Percentiles rank a stretch among this genome's conserved stretches.
Evolutionary conservation across 2,797 vertebrate genomes (phyloP).

Genomic region (Oophaga sylvatica): DNA sequence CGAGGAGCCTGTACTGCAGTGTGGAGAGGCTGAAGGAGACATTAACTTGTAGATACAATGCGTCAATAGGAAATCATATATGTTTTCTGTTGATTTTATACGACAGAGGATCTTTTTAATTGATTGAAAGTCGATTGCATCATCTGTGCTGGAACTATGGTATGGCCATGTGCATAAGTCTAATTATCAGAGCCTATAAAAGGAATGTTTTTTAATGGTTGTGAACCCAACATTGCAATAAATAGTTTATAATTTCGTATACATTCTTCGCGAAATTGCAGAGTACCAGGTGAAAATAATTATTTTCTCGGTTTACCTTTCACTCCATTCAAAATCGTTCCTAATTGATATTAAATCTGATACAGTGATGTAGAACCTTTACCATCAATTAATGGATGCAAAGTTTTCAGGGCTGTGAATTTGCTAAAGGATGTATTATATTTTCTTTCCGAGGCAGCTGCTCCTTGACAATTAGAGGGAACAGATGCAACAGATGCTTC

Average conservation of each 20-base stretch:
- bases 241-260: slow-evolving; percentile 13
- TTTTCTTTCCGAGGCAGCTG: slow-evolving; percentile 45
- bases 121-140: no score
- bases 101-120: no score
- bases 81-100: no score
- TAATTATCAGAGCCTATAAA: background rate
- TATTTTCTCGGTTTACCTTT: slow-evolving; percentile 32
- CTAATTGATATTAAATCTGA: slow-evolving; percentile 58
- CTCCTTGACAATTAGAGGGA: slow-evolving; percentile 52
- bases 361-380: slow-evolving; percentile 58
- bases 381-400: slow-evolving; percentile 56
- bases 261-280: background rate
- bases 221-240: background rate
- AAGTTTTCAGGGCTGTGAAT: slow-evolving; percentile 47
- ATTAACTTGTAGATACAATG: no score
- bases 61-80: no score
- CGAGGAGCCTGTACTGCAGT: no score
- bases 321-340: slow-evolving; percentile 5
- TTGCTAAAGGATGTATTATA: slow-evolving; percentile 50
- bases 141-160: background rate
- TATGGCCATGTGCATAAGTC: background rate
- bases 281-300: slow-evolving; percentile 8
- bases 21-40: no score
- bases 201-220: background rate
- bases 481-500: slow-evolving; percentile 61